A percentile compares a stretch with the other conserved stretches of the same genome.
Evolutionary conservation across 2,888 invertebrate species (phyloP).

Genomic region (Leptopilina drosophilae): DNA sequence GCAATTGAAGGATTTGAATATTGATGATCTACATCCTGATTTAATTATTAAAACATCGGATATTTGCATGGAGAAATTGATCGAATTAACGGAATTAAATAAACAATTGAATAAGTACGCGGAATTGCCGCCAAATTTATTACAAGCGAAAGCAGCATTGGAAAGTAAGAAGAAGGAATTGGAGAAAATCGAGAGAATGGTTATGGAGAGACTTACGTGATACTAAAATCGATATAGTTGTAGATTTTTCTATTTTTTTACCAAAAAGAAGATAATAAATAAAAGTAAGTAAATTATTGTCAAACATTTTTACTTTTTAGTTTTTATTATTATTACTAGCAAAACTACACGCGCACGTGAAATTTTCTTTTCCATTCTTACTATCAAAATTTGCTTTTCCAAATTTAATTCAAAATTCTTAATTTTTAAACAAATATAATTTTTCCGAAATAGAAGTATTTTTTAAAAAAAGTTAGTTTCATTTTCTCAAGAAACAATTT

Average conservation of each 20-base stretch:
- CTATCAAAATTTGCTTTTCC: no score
- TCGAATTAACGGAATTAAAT: conserved; percentile 63
- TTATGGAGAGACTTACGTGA: conserved; percentile 45
- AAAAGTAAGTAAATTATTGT: no score
- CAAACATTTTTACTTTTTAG: no score
- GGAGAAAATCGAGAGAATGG: conserved; percentile 59
- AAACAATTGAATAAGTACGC: conserved; percentile 62
- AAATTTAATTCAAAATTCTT: no score
- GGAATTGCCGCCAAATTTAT: conserved; percentile 70
- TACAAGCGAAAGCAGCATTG: conserved; percentile 69
- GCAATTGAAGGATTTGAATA: conserved; percentile 60
- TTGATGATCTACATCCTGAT: conserved; percentile 61
- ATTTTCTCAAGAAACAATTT: no score
- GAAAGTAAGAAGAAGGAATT: conserved; percentile 65
- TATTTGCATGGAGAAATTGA: conserved; percentile 59
- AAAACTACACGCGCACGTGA: no score
- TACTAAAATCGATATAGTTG: neutral
- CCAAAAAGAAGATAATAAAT: no score
- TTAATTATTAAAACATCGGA: conserved; percentile 65
- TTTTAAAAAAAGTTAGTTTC: no score
- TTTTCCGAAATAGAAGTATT: no score
- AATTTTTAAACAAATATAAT: no score
- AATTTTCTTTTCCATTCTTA: no score
- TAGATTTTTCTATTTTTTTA: conserved; percentile 14
- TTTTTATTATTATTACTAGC: no score